Conservation (phyloP, 2,888 invertebrate genomes). For the Emmelina monodactyla region DNA sequence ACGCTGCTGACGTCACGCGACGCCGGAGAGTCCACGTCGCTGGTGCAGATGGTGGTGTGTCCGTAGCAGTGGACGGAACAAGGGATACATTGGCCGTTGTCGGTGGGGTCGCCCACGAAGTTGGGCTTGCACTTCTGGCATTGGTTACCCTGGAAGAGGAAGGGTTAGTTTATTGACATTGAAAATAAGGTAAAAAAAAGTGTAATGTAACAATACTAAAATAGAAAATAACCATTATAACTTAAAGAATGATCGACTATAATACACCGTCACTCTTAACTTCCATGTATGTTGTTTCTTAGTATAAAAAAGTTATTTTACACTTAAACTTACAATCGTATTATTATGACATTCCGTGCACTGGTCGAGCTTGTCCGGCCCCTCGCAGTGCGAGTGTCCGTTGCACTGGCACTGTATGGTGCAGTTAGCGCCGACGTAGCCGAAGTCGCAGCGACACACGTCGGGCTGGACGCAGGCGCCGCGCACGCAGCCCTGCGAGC, state of each 20-base stretch:
- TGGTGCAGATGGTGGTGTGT: constrained; percentile 83
- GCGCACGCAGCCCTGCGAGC: constrained; percentile 84
- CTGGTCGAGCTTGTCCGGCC: constrained; percentile 81
- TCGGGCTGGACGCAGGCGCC: constrained; percentile 85
- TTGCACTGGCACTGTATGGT: constrained; percentile 94
- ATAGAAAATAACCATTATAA: no score
- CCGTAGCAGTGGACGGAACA: constrained; percentile 91
- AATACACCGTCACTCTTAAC: no score
- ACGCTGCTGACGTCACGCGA: constrained; percentile 55
- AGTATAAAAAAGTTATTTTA: no score
- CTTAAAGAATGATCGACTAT: no score
- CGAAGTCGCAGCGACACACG: constrained; percentile 90
- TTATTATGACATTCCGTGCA: constrained; percentile 90
- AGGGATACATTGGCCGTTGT: constrained; percentile 85
- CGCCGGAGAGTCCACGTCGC: constrained; percentile 45
- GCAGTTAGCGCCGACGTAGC: constrained; percentile 94
- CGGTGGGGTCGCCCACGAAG: constrained; percentile 91
- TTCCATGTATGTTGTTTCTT: no score
- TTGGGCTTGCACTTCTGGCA: constrained; percentile 90
- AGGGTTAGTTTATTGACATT: no score
- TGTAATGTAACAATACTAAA: no score
- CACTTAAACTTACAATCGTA: constrained; percentile 82
- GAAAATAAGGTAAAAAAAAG: no score
- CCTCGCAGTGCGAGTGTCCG: constrained; percentile 91
- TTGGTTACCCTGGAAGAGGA: constrained; percentile 73